These are phyloP conservation scores for Sarcoramphus papa DNA, from an alignment of 2,797 vertebrate species.

Conservation along the genomic window DNA sequence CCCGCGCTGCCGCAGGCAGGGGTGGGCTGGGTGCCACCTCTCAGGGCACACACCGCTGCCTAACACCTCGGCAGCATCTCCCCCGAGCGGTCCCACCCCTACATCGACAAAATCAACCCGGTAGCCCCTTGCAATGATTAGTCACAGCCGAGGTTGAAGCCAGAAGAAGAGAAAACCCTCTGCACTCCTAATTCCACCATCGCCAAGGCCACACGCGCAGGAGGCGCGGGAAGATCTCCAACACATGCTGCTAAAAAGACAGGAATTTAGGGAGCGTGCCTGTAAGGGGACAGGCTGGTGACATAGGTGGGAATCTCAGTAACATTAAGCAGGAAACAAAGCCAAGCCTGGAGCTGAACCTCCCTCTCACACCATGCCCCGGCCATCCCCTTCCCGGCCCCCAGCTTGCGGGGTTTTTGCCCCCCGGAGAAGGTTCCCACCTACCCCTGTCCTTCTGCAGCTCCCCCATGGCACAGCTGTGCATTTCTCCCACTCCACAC, in stretches of 20 bases:
- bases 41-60: too few species aligned
- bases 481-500: fast-evolving
- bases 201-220: too few species aligned
- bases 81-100: neutral
- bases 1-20: too few species aligned
- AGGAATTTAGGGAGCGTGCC: neutral
- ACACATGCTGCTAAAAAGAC: too few species aligned
- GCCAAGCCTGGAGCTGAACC: neutral
- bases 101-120: too few species aligned
- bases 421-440: neutral
- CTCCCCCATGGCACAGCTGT: neutral
- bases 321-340: neutral
- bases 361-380: neutral
- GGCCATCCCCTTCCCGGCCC: neutral
- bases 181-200: too few species aligned
- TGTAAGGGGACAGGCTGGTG: neutral
- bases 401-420: fast-evolving
- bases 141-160: too few species aligned
- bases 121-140: too few species aligned
- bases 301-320: neutral
- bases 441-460: neutral
- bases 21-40: too few species aligned
- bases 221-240: too few species aligned
- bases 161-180: too few species aligned
- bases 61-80: neutral